A percentile compares a stretch with the other conserved stretches of the same genome.
These are phyloP conservation scores for Anneissia japonica DNA, from an alignment of 35 echinoderm and acorn worm genomes.

Conservation along the genomic window DNA sequence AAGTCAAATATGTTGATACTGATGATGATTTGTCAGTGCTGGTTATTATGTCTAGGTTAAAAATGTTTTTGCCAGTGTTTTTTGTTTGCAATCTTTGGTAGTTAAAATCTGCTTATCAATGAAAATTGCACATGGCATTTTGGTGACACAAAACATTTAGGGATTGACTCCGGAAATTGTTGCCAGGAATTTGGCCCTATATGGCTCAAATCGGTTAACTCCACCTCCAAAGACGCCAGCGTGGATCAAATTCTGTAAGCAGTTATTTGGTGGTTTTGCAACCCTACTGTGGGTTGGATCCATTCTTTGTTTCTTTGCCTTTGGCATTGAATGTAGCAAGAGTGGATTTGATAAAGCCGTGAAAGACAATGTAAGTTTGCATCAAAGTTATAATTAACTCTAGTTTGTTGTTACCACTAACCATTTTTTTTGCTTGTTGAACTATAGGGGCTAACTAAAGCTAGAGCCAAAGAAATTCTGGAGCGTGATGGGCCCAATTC, in stretches of 20 bases:
- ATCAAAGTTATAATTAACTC: not conserved
- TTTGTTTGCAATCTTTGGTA: no score
- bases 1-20: no score
- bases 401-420: not conserved
- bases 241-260: slow-evolving; percentile 59
- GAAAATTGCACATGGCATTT: no score
- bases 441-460: slow-evolving; percentile 63
- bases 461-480: slow-evolving; percentile 55
- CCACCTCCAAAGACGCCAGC: slow-evolving; percentile 83
- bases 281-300: not conserved
- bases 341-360: slow-evolving; percentile 23
- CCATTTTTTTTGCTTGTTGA: not conserved
- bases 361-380: not conserved
- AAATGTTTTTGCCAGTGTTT: no score
- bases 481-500: slow-evolving; percentile 92
- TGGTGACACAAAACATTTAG: slow-evolving; percentile 9
- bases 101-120: no score
- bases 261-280: not conserved
- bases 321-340: not conserved
- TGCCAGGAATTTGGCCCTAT: slow-evolving; percentile 59
- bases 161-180: slow-evolving; percentile 59
- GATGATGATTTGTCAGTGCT: no score
- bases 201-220: slow-evolving; percentile 77
- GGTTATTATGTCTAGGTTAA: no score
- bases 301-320: not conserved